A percentile compares a stretch with the other conserved stretches of the same genome.
Evolutionary conservation across 2,888 invertebrate genomes (phyloP).

Genomic region (Hypolimnas misippus): DNA sequence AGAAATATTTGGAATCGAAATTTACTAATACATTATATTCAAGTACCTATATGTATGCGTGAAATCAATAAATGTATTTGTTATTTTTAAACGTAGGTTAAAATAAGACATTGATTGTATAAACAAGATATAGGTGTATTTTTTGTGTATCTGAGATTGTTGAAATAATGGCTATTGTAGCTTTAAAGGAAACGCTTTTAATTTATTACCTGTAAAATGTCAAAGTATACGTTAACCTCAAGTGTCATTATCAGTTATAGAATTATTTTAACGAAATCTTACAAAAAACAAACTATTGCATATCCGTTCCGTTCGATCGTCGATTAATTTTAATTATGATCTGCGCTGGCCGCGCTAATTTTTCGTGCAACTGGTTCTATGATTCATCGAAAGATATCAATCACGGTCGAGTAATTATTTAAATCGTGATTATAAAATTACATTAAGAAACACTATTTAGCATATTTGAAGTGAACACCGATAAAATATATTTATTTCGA

Average conservation of each 20-base stretch:
- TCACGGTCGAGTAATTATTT: slow-evolving; percentile 28
- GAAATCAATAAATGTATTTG: too few species aligned
- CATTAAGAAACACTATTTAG: slow-evolving; percentile 5
- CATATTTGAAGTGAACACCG: slow-evolving; percentile 4
- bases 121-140: not conserved
- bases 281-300: slow-evolving; percentile 42
- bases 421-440: slow-evolving; percentile 16
- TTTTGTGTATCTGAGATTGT: not conserved
- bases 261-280: slow-evolving; percentile 24
- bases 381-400: slow-evolving; percentile 38
- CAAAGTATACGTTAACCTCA: slow-evolving; percentile 10
- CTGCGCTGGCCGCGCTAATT: slow-evolving; percentile 35
- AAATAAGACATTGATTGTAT: not conserved
- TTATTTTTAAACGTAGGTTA: not conserved
- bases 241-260: slow-evolving; percentile 13
- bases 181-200: not conserved
- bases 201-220: slow-evolving; percentile 10
- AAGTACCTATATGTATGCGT: too few species aligned
- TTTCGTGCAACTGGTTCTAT: slow-evolving; percentile 37
- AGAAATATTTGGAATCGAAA: not conserved
- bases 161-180: not conserved
- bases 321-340: slow-evolving; percentile 40
- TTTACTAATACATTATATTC: not conserved
- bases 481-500: not conserved
- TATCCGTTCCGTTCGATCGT: slow-evolving; percentile 40